Evolutionary conservation across 2,113 vertebrate genomes (phyloP), one percentile per base, ranked within the genome.

Genomic region (Dicrurus megarhynchus): DNA sequence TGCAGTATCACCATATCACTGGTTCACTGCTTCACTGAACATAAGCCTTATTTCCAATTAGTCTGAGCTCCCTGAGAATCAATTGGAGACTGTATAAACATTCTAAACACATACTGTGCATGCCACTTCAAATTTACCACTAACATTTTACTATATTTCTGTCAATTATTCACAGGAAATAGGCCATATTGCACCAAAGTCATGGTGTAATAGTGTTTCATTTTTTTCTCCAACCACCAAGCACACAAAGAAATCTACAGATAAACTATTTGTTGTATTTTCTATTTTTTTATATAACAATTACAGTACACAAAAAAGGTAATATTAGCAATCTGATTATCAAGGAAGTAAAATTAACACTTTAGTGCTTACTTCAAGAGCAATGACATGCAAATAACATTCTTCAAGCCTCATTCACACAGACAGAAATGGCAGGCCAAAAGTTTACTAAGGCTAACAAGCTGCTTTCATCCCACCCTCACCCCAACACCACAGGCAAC

Each of bases 1-100:
- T 95, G 82, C 37, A 65, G 60, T 73, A 60, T 95, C 70, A 91
- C 92, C 71, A 8, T 92, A 93, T 81, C 94, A 79, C 42, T 88
- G 92, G 83, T 91, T 95, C 53, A 46, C 39, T 73, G 68, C 81
- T 96, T 91, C 26, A 1, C 88, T 20, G 6, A 70, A 87, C 57
- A 88, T 93, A 97, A 97, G 96, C 90, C 67, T 93, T 80, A 92
- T 93, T 98, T 97, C 95, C 96, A 98, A 96, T 97, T 95, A 97
- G 95, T 90, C 49, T 30, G 79, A 95, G 76, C 47, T 93, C 93
- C 70, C 64, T 60, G 44, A 94, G 90, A 96, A 80, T 96, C 95
- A 97, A 90, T 84, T 1, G 8, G 81, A 55, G 68, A 94, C 83
- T 87, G 47, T 87, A 95, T 91, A 96, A 97, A 94, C 93, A 91